Evolutionary conservation across 2,888 invertebrate genomes (phyloP), one percentile per base, ranked within the genome.

Genomic region (Aquatica leii): DNA sequence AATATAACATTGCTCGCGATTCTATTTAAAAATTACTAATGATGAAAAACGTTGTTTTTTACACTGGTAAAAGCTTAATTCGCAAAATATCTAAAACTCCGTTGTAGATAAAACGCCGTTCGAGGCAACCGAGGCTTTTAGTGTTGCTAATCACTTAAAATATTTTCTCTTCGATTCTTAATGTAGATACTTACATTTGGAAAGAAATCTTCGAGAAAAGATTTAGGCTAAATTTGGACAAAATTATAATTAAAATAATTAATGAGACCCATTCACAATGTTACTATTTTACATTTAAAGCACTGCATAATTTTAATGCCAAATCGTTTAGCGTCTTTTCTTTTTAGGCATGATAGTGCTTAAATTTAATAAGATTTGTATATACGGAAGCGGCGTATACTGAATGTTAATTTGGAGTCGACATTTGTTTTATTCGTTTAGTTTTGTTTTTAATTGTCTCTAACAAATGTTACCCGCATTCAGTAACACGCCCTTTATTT

Each of bases 291-390:
- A 34, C 50, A 50, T 31, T 50, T 31, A 69, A 61, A 69, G 70
- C 70, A 73, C 74, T 69, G 72, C 70, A 68, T 70, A 67, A 64
- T 46, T 73, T 66, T 67, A 71, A 74, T 73, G 73, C 72, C 73
- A 74, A 75, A 74, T 70, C 70, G 67, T 71, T 64, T 69, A 71
- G 70, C 70, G 69, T 71, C 63, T 71, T 71, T 73, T 74, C 21
- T 37, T 72, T 72, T 68, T 71, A 67, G 24, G 24, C 24, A 24
- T 24, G 66, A 69, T 67, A 58, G 40, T 58, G 61, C 58, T 65
- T 61, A 65, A 20, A 61, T 61, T 61, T 48, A 61, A 61, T 52
- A 58, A 65, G 34, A 59, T 59, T 52, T 62, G 62, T 62, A 58
- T 56, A 62, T 62, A 62, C 24, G 9, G 17, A 48, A 41, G 61